These are phyloP conservation scores for Pristionchus exspectatus DNA, from an alignment of 2,888 invertebrate species.

Conservation along the genomic window DNA sequence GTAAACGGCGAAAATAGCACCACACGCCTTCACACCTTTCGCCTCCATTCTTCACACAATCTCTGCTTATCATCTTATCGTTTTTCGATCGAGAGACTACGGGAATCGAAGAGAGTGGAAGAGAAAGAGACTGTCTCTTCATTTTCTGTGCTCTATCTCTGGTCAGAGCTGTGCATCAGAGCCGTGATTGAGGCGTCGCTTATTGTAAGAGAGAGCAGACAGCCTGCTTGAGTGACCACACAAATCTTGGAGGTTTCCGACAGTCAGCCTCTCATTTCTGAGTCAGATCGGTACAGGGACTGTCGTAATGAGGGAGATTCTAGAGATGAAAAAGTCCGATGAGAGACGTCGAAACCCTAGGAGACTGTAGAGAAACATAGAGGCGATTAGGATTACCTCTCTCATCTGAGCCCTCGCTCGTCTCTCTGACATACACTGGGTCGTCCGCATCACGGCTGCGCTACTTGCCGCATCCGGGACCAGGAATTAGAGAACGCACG, in stretches of 20 bases:
- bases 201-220: background rate
- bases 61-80: slow-evolving; percentile 15
- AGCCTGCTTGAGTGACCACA: background rate
- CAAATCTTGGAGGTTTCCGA: background rate
- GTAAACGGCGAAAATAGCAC: slow-evolving; percentile 31
- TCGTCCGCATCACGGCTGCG: background rate
- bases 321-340: background rate
- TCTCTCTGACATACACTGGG: background rate
- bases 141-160: too few relatives aligned
- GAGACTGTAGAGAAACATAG: background rate
- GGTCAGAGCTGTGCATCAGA: background rate
- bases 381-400: background rate
- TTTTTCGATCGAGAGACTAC: background rate
- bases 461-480: background rate
- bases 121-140: background rate
- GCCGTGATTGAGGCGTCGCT: background rate
- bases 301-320: background rate
- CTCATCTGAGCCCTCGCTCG: background rate
- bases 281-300: background rate
- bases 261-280: background rate
- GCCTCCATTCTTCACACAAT: background rate
- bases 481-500: background rate
- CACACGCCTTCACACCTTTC: background rate
- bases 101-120: background rate
- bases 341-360: background rate